Evolutionary conservation across 2,113 vertebrate genomes (phyloP).

Genomic region (Blennius ocellaris): DNA sequence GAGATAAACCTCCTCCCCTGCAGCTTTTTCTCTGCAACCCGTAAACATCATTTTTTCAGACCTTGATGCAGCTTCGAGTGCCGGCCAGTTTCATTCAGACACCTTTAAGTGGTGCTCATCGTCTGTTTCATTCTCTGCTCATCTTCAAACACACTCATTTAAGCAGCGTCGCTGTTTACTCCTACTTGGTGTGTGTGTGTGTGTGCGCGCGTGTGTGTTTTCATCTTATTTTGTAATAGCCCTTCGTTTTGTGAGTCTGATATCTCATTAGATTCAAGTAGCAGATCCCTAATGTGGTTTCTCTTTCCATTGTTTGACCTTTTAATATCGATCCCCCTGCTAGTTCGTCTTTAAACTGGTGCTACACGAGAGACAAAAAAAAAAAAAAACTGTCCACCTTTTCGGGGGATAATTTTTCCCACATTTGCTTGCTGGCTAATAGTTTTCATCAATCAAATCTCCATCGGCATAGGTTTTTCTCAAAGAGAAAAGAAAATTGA

Average conservation of each 20-base stretch:
- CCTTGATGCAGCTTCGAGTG: conserved; percentile 23
- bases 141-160: conserved; percentile 29
- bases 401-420: not conserved
- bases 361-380: not conserved
- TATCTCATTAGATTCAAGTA: not conserved
- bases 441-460: not conserved
- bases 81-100: conserved; percentile 31
- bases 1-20: conserved; percentile 20
- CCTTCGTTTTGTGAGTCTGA: not conserved
- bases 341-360: not conserved
- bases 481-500: not conserved
- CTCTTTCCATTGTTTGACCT: not conserved
- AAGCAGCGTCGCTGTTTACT: not conserved
- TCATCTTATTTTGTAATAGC: not conserved
- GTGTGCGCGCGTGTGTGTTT: not conserved
- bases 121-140: conserved; percentile 21
- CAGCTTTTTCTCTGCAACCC: conserved; percentile 47
- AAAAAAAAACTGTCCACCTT: not conserved
- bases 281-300: not conserved
- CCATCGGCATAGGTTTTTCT: not conserved
- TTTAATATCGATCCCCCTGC: not conserved
- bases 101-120: conserved; percentile 51
- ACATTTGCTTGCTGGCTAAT: not conserved
- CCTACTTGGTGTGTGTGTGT: not conserved
- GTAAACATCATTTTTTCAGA: conserved; percentile 14